Percentiles rank a stretch among this genome's conserved stretches.
Evolutionary conservation across 1,140 invertebrate species (phyloP).

Genomic region (Brachionus rotundiformis): DNA sequence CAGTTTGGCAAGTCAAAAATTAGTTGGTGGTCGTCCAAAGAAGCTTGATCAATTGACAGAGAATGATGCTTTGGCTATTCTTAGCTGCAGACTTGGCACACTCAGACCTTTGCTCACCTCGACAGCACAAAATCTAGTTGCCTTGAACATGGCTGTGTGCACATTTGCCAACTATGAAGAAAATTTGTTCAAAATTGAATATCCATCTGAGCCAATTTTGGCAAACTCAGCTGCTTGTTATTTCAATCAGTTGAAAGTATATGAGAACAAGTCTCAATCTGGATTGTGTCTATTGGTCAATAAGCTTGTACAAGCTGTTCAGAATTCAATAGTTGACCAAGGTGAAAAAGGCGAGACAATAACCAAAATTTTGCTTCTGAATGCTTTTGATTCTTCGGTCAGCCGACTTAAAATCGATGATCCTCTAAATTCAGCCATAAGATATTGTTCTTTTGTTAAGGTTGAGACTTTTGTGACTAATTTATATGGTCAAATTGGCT

Average conservation of each 20-base stretch:
- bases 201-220: slow-evolving; percentile 24
- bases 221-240: neutral
- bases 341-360: slow-evolving; percentile 30
- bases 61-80: slow-evolving; percentile 23
- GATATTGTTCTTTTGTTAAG: slow-evolving; percentile 5
- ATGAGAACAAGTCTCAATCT: neutral
- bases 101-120: neutral
- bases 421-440: neutral
- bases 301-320: neutral
- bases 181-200: slow-evolving; percentile 11
- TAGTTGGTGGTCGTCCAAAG: neutral
- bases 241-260: neutral
- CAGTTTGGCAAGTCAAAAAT: neutral
- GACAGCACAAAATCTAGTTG: neutral
- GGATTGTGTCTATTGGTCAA: neutral
- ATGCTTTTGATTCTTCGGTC: neutral
- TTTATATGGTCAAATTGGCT: neutral
- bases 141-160: slow-evolving; percentile 15
- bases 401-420: neutral
- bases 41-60: neutral
- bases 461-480: neutral
- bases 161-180: neutral
- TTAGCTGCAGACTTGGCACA: neutral
- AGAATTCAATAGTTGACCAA: slow-evolving; percentile 20
- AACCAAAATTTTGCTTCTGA: neutral